These are phyloP conservation scores for Pseudolycoriella hygida DNA, from an alignment of 2,888 invertebrate species.

Conservation along the genomic window DNA sequence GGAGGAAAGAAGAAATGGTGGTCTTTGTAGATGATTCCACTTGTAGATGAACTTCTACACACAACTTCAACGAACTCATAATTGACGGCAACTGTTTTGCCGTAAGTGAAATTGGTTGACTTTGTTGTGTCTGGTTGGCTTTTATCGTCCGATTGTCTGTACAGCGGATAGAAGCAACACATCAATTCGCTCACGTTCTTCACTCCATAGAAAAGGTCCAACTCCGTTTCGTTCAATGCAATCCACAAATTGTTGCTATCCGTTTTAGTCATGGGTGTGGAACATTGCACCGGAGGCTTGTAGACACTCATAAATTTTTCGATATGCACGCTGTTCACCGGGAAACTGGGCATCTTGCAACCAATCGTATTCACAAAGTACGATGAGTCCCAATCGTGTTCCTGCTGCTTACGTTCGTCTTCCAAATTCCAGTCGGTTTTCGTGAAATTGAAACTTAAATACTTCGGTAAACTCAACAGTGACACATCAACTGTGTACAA, in stretches of 20 bases:
- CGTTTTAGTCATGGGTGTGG: conserved; percentile 17
- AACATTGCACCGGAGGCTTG: conserved; percentile 16
- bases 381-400: conserved; percentile 15
- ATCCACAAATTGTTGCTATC: conserved; percentile 17
- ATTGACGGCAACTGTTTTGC: conserved; percentile 25
- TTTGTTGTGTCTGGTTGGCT: conserved; percentile 17
- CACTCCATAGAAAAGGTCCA: conserved; percentile 17
- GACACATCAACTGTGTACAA: conserved; percentile 4
- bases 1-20: conserved; percentile 46
- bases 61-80: conserved; percentile 52
- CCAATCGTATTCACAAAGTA: conserved; percentile 27
- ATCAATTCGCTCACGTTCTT: conserved; percentile 15
- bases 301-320: conserved; percentile 20
- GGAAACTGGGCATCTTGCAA: conserved; percentile 27
- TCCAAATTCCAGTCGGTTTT: conserved; percentile 2
- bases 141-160: conserved; percentile 16
- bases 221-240: conserved; percentile 18
- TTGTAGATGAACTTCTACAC: conserved; percentile 33
- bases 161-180: conserved; percentile 21
- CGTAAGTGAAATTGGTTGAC: conserved; percentile 1
- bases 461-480: background rate
- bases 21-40: conserved; percentile 41
- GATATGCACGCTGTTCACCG: conserved; percentile 21
- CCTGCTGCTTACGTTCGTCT: background rate
- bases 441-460: background rate